Base-by-base conservation (phyloP, 2,797 vertebrate genomes). In the Eremophila alpestris region DNA sequence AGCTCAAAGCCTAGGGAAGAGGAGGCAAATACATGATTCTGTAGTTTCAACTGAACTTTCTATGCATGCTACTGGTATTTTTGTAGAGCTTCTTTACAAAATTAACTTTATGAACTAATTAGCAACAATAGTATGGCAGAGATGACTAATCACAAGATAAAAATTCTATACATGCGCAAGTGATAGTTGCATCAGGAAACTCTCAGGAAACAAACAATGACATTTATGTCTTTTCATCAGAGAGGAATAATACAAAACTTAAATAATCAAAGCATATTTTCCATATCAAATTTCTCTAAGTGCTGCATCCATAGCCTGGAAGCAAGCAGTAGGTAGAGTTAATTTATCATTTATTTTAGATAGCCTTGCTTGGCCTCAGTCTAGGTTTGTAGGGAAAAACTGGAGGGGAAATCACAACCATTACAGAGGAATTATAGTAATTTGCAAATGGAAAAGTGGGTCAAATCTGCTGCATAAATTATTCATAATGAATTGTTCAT, bases 401-500 rank as follows among this genome's bases (percentile, higher is more conserved):
- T 59, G 24, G 51, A 93, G 59, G 15, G 59, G 21, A 88, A 95
- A 93, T 58, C 11, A 64, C 20, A 90, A 65, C 43, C 7, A 52
- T 81, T 93, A 83, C 10, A 80, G 52, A 77, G 20, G 81, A 93
- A 87, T 91, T 91, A 93, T 34, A 90, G 59, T 63, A 82, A 96
- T 94, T 93, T 95, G 18, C 41, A 87, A 92, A 60, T 8, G 51
- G 52, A 89, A 95, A 95, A 90, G 75, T 94, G 78, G 88, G 93
- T 95, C 83, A 87, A 94, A 95, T 77, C 55, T 67, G 49, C 56
- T 55, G 38, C 34, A 90, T 89, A 92, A 93, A 89, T 90, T 87
- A 94, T 92, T 93, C 78, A 79, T 82, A 94, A 93, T 87, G 27
- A 95, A 87, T 94, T 93, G 48, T 84, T 92, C n/a, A 0, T 92